phyloP scores from a whole-genome alignment of 2,888 invertebrate genomes.

The Pilophorus perplexus region DNA sequence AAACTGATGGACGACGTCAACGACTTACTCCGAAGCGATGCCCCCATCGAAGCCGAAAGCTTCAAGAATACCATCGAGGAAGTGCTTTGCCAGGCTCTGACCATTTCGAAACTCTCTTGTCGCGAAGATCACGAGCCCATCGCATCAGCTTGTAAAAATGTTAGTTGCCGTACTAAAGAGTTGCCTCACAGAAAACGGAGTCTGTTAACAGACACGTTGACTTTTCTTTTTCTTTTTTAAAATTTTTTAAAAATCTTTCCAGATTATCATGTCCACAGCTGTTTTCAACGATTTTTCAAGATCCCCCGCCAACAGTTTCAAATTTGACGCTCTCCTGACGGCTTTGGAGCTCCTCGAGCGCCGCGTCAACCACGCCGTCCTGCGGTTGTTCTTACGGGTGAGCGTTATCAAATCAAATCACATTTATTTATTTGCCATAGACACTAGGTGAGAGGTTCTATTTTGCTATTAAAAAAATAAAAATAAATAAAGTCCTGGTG shows the following conservation, averaged over 20 bases:
- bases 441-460: not conserved
- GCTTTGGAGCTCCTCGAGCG: conserved; percentile 64
- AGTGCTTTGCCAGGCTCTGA: conserved; percentile 54
- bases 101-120: conserved; percentile 54
- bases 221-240: not conserved
- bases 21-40: conserved; percentile 19
- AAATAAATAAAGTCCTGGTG: not conserved
- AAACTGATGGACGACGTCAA: conserved; percentile 42
- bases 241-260: not conserved
- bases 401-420: not conserved
- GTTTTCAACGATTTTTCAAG: conserved; percentile 3
- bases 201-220: not conserved
- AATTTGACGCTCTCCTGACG: conserved; percentile 21
- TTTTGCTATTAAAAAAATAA: too few species aligned
- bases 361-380: conserved; percentile 64
- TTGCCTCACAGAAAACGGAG: not conserved
- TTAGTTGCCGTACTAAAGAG: conserved; percentile 46
- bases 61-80: conserved; percentile 51
- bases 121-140: conserved; percentile 53
- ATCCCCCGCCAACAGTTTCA: conserved; percentile 20
- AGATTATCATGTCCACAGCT: conserved; percentile 32
- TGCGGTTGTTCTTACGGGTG: conserved; percentile 59
- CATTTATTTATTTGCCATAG: not conserved
- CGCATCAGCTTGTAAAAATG: conserved; percentile 53
- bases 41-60: not conserved